Evolutionary conservation across 2,113 vertebrate genomes (phyloP).

Genomic region (Rhineura floridana): DNA sequence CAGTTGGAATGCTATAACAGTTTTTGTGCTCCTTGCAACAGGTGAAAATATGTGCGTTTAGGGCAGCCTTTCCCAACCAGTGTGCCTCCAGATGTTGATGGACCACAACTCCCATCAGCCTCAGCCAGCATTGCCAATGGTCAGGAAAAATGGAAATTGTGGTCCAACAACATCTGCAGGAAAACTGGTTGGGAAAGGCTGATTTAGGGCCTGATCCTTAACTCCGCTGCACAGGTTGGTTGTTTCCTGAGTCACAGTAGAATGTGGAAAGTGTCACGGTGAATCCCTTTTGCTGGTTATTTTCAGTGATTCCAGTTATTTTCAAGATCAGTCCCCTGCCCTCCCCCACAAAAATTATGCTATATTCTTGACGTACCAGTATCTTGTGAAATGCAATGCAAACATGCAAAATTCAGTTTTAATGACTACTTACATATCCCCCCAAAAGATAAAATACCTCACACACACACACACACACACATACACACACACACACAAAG

Average conservation of each 20-base stretch:
- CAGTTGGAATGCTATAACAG: not conserved
- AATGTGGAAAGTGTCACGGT: not conserved
- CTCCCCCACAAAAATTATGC: not conserved
- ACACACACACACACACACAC: too few species aligned
- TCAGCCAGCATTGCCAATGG: too few species aligned
- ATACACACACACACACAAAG: too few species aligned
- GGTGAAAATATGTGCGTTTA: not conserved
- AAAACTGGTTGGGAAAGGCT: too few species aligned
- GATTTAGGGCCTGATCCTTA: not conserved
- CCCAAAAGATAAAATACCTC: too few species aligned
- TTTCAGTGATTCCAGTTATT: not conserved
- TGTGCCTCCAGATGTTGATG: too few species aligned
- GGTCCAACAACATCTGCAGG: too few species aligned
- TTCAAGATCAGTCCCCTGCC: too few species aligned
- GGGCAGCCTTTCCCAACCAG: too few species aligned
- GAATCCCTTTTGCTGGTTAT: not conserved
- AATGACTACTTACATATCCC: too few species aligned
- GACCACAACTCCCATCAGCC: too few species aligned
- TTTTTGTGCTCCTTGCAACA: not conserved
- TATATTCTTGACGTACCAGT: not conserved
- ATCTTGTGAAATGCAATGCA: not conserved
- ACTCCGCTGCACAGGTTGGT: not conserved
- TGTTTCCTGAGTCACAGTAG: not conserved
- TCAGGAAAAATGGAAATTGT: too few species aligned
- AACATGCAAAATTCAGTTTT: not conserved